Evolutionary conservation across 1,140 invertebrate species (phyloP).

Genomic region (Solenopsis invicta): DNA sequence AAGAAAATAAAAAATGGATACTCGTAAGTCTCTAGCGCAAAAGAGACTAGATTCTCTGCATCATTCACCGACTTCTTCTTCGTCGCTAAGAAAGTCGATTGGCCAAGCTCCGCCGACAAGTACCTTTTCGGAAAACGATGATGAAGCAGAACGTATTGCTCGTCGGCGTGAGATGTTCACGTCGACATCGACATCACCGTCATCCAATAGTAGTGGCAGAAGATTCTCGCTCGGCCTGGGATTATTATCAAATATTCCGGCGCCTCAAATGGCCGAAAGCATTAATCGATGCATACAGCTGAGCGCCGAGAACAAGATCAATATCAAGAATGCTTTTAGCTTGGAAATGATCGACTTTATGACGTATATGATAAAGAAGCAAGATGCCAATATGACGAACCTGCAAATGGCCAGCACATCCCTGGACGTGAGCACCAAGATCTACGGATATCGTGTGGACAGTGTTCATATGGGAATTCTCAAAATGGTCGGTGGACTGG

Average conservation of each 20-base stretch:
- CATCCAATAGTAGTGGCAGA: constrained; percentile 35
- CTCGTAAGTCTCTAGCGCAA: constrained; percentile 58
- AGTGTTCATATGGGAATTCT: constrained; percentile 92
- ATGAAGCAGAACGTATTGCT: constrained; percentile 81
- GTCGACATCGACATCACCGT: not conserved
- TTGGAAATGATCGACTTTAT: constrained; percentile 94
- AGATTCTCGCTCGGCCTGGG: constrained; percentile 80
- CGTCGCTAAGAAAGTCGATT: constrained; percentile 77
- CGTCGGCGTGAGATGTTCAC: constrained; percentile 71
- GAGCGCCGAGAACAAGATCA: constrained; percentile 92
- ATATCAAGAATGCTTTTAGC: constrained; percentile 94
- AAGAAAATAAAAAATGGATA: constrained; percentile 45
- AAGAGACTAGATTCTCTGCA: constrained; percentile 44
- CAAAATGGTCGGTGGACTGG: constrained; percentile 91
- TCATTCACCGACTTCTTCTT: constrained; percentile 39
- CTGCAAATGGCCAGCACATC: constrained; percentile 93
- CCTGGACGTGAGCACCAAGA: constrained; percentile 93
- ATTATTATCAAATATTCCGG: constrained; percentile 75
- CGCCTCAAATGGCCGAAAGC: constrained; percentile 86
- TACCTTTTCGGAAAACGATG: constrained; percentile 81
- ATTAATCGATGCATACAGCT: constrained; percentile 89
- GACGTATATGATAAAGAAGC: constrained; percentile 90
- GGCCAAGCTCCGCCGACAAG: not conserved
- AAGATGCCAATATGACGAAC: constrained; percentile 90
- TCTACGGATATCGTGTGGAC: constrained; percentile 94